phyloP scores from a whole-genome alignment of 2,797 vertebrate genomes.

The Danio kyathit region DNA sequence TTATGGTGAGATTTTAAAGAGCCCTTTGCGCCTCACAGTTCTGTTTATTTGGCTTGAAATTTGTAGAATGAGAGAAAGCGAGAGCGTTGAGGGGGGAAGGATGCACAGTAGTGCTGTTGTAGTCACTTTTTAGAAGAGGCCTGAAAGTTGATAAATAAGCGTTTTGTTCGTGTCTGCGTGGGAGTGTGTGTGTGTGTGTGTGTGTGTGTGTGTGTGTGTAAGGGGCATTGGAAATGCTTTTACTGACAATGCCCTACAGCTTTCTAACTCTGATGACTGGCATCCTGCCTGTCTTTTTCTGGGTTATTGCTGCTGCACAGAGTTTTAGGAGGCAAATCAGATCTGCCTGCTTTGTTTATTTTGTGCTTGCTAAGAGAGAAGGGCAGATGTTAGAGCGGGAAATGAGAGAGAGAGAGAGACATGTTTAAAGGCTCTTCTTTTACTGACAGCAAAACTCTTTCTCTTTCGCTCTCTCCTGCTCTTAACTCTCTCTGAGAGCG shows the following conservation, averaged over 20 bases:
- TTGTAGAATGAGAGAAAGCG: conserved; percentile 39
- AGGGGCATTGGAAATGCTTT: conserved; percentile 53
- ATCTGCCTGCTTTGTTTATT: conserved; percentile 62
- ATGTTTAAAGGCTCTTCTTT: conserved; percentile 40
- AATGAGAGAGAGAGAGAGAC: conserved; percentile 41
- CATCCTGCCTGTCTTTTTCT: conserved; percentile 56
- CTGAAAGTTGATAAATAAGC: conserved; percentile 80
- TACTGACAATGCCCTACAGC: conserved; percentile 57
- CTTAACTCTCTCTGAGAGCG: conserved; percentile 28
- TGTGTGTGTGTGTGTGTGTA: conserved; percentile 53
- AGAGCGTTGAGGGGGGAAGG: conserved; percentile 61
- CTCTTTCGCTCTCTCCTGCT: conserved; percentile 34
- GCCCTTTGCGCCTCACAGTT: conserved; percentile 37
- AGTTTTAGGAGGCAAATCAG: conserved; percentile 58
- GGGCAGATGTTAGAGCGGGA: conserved; percentile 55
- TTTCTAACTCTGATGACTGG: conserved; percentile 54
- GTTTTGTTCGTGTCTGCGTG: conserved; percentile 70
- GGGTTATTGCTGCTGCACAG: conserved; percentile 54
- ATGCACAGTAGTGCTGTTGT: conserved; percentile 72
- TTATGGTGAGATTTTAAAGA: conserved; percentile 46
- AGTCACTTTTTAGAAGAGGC: conserved; percentile 71
- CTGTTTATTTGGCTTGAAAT: conserved; percentile 52
- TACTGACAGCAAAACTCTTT: conserved; percentile 51
- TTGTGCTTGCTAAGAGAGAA: conserved; percentile 54
- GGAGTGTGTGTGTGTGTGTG: conserved; percentile 46